A percentile compares a stretch with the other conserved stretches of the same genome.
Evolutionary conservation across 2,888 invertebrate genomes (phyloP).

Genomic region (Eurytoma adleriae): DNA sequence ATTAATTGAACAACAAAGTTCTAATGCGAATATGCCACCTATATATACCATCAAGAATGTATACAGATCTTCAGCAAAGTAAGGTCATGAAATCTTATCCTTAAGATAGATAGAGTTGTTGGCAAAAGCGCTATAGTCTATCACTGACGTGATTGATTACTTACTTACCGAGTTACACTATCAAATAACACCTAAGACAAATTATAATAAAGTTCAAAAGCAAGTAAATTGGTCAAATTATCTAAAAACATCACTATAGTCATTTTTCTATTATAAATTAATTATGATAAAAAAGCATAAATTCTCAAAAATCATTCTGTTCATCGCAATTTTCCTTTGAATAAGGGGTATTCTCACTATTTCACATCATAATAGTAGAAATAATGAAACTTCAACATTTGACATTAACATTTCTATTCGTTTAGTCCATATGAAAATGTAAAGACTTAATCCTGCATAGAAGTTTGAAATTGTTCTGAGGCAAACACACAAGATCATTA

Average conservation of each 20-base stretch:
- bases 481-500: conserved; percentile 15
- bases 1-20: conserved; percentile 68
- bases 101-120: conserved; percentile 31
- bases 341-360: too few relatives aligned
- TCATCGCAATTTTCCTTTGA: too few relatives aligned
- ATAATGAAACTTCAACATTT: too few relatives aligned
- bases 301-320: too few relatives aligned
- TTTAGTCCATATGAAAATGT: too few relatives aligned
- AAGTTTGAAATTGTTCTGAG: background rate
- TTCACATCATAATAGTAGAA: too few relatives aligned
- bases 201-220: background rate
- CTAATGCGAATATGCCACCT: conserved; percentile 36
- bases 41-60: conserved; percentile 8
- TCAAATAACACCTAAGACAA: conserved; percentile 52
- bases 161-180: conserved; percentile 62
- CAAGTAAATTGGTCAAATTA: too few relatives aligned
- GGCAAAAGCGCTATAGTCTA: conserved; percentile 52
- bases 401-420: too few relatives aligned
- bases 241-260: too few relatives aligned
- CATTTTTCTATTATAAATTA: too few relatives aligned
- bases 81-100: conserved; percentile 55
- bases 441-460: too few relatives aligned
- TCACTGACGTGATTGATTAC: conserved; percentile 66
- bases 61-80: conserved; percentile 52
- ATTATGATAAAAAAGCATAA: too few relatives aligned